Conservation (phyloP, 2,888 invertebrate species). For the Eurytoma californica region DNA sequence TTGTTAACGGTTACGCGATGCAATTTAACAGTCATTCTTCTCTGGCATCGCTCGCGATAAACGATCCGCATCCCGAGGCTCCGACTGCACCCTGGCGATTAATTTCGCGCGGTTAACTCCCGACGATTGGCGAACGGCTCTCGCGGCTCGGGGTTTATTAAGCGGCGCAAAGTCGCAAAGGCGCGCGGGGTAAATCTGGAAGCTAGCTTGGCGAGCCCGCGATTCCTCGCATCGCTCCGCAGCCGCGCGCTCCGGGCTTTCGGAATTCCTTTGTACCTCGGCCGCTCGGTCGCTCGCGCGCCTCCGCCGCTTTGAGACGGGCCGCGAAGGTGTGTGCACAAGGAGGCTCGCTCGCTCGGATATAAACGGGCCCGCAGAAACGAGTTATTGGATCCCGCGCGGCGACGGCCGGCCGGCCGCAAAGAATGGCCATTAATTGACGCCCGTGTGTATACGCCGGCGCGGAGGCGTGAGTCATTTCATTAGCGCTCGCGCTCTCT, state of each 20-base stretch:
- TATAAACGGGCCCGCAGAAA: too few relatives aligned
- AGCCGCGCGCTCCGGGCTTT: slow-evolving; percentile 31
- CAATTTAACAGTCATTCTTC: too few relatives aligned
- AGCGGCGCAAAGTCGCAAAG: neutral
- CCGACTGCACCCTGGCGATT: too few relatives aligned
- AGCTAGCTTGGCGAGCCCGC: slow-evolving; percentile 14
- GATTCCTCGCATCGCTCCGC: slow-evolving; percentile 39
- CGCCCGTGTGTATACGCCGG: neutral
- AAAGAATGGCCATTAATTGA: slow-evolving; percentile 41
- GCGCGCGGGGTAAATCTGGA: slow-evolving; percentile 5
- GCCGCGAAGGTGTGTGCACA: slow-evolving; percentile 8
- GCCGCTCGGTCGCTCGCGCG: neutral
- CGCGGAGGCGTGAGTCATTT: slow-evolving; percentile 31
- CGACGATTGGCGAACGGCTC: too few relatives aligned
- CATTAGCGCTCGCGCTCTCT: slow-evolving; percentile 26
- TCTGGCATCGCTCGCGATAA: too few relatives aligned
- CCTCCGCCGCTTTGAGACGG: neutral
- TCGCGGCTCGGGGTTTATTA: neutral
- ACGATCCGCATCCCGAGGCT: too few relatives aligned
- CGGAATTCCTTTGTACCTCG: slow-evolving; percentile 42
- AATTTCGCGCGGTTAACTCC: too few relatives aligned
- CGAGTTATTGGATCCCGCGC: slow-evolving; percentile 26
- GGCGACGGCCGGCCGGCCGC: neutral
- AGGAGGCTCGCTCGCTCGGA: neutral
- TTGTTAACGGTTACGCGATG: too few relatives aligned